phyloP scores from a whole-genome alignment of 2,113 vertebrate genomes.

The Hemichromis elongatus region DNA sequence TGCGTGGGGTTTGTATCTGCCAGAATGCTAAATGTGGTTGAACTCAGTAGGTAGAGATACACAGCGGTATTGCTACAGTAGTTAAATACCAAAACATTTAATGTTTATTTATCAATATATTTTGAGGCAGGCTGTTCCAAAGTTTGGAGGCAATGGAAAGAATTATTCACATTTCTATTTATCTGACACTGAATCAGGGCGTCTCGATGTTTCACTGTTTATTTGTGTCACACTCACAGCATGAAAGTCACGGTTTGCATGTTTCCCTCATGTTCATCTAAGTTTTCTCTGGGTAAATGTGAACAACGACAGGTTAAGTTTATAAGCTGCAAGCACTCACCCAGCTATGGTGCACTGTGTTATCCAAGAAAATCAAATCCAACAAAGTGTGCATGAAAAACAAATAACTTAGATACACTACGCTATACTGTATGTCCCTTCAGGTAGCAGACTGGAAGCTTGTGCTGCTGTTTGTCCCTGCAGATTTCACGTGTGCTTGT shows the following conservation, averaged over 20 bases:
- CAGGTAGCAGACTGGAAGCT: conserved; percentile 68
- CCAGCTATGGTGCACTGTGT: neutral
- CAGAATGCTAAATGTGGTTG: no score
- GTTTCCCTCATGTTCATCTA: neutral
- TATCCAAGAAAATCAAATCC: neutral
- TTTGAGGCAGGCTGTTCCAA: no score
- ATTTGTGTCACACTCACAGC: neutral
- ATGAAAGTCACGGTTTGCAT: neutral
- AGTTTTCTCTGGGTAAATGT: neutral
- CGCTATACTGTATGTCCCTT: neutral
- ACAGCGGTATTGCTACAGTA: no score
- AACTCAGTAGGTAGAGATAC: no score
- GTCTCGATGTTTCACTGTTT: neutral
- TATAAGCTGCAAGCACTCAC: neutral
- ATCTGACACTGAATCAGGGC: neutral
- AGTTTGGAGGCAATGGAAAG: neutral
- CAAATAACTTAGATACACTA: accelerated
- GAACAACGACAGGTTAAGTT: neutral
- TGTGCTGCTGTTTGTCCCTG: conserved; percentile 60
- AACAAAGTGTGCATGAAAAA: neutral
- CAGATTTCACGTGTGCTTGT: conserved; percentile 54
- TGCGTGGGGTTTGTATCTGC: no score
- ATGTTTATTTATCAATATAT: no score
- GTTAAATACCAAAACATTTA: no score
- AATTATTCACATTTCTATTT: neutral